These are phyloP conservation scores for Castor canadensis DNA, from an alignment of 2,113 vertebrate species.

Conservation along the genomic window DNA sequence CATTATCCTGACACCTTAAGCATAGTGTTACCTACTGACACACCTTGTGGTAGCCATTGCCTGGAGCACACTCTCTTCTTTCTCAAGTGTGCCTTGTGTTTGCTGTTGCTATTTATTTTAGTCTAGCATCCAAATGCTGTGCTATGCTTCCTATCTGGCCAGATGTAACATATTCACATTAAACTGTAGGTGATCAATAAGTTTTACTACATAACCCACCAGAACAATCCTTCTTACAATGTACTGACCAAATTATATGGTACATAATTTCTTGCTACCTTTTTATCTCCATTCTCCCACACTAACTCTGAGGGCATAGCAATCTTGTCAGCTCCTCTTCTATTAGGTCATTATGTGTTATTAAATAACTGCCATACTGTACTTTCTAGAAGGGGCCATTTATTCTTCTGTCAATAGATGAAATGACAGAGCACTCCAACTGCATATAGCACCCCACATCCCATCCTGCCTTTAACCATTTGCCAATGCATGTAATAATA, in stretches of 20 bases:
- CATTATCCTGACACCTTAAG: not conserved
- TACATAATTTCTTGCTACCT: not conserved
- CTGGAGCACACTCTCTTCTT: not conserved
- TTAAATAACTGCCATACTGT: not conserved
- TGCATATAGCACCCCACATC: not conserved
- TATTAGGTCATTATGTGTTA: not conserved
- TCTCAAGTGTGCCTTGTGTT: not conserved
- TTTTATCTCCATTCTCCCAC: not conserved
- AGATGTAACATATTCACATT: not conserved
- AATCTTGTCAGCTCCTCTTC: not conserved
- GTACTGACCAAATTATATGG: not conserved
- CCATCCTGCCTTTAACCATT: not conserved
- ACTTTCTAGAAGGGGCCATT: not conserved
- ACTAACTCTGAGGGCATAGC: not conserved
- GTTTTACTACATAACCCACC: not conserved
- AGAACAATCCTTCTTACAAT: not conserved
- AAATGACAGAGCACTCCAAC: not conserved
- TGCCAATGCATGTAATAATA: not conserved
- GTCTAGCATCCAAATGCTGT: not conserved
- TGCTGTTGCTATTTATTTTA: not conserved
- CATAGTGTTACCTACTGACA: not conserved
- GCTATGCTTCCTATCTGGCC: not conserved
- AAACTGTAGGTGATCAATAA: not conserved
- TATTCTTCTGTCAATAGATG: not conserved
- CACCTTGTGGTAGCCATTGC: not conserved